Conservation (phyloP, 2,113 vertebrate genomes). For the Myrmecophaga tridactyla region DNA sequence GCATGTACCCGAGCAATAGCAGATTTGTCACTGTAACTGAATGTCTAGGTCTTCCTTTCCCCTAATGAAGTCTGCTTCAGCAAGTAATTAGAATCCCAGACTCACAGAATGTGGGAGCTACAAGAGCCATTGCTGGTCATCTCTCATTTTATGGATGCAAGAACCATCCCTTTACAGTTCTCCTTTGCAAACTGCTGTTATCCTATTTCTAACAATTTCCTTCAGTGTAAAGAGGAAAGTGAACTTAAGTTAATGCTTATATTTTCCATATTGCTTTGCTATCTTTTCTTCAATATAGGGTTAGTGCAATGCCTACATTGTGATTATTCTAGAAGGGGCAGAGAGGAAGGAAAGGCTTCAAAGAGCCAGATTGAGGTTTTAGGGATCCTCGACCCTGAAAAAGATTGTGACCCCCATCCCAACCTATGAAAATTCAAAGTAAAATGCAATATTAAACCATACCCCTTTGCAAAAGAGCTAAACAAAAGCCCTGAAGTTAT, state of each 20-base stretch:
- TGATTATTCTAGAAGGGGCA: not conserved
- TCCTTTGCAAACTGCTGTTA: not conserved
- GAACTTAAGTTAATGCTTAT: not conserved
- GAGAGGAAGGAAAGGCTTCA: too few relatives aligned
- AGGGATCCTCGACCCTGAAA: not conserved
- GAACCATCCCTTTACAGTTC: too few relatives aligned
- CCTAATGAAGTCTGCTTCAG: constrained; percentile 14
- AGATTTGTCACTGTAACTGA: not conserved
- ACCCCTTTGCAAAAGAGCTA: not conserved
- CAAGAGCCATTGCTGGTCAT: not conserved
- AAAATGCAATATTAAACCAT: not conserved
- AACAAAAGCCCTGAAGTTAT: not conserved
- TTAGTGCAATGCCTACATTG: not conserved
- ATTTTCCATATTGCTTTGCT: not conserved
- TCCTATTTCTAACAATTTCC: not conserved
- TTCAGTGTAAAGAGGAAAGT: not conserved
- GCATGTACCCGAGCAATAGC: not conserved
- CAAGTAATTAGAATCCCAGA: constrained; percentile 43
- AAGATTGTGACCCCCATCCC: not conserved
- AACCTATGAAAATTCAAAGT: not conserved
- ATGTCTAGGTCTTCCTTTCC: not conserved
- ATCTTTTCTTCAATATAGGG: not conserved
- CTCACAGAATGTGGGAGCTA: not conserved
- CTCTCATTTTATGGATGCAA: not conserved
- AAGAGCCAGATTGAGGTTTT: not conserved